These are phyloP conservation scores for Candidula unifasciata DNA, from an alignment of 2,888 invertebrate genomes.

Conservation along the genomic window DNA sequence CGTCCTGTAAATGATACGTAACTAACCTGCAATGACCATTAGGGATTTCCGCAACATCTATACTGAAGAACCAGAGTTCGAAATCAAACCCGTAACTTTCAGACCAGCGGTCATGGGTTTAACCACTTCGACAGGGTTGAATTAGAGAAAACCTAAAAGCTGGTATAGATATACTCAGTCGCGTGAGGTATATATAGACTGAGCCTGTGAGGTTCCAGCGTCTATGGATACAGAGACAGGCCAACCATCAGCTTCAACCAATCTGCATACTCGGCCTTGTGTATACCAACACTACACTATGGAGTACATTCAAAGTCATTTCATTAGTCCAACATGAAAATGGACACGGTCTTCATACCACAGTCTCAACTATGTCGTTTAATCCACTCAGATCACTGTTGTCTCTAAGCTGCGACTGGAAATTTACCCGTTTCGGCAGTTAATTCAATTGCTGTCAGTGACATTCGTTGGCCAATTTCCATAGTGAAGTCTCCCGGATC, in stretches of 20 bases:
- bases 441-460: conserved; percentile 30
- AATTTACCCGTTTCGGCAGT: conserved; percentile 3
- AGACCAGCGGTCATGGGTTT: no score
- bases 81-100: no score
- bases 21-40: no score
- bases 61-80: no score
- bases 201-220: no score
- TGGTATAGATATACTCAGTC: no score
- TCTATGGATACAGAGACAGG: no score
- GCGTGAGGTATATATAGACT: no score
- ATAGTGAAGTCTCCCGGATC: conserved; percentile 17
- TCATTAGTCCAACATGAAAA: not conserved
- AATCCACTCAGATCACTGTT: conserved; percentile 6
- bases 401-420: not conserved
- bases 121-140: no score
- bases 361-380: not conserved
- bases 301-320: conserved; percentile 16
- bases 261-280: not conserved
- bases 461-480: conserved; percentile 32
- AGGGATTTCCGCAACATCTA: no score
- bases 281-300: not conserved
- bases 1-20: no score
- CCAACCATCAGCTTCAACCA: not conserved
- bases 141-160: no score
- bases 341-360: not conserved